These are phyloP conservation scores for Nomada fabriciana DNA, from an alignment of 2,888 invertebrate species.

Conservation along the genomic window DNA sequence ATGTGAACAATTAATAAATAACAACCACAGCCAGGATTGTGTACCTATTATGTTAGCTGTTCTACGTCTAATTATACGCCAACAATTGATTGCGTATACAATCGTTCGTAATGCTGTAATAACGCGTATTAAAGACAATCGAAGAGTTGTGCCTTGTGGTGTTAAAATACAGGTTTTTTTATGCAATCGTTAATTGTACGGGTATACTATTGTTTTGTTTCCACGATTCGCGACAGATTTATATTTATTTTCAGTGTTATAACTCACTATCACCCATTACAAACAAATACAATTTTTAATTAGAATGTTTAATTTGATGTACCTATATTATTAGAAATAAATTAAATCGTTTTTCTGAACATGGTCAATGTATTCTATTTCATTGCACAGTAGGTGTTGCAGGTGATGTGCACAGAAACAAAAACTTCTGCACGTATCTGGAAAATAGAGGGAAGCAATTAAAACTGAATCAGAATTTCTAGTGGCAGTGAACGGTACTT, in stretches of 20 bases:
- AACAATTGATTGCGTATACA: background rate
- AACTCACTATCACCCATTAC: too few relatives aligned
- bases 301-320: too few relatives aligned
- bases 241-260: background rate
- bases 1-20: background rate
- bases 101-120: background rate
- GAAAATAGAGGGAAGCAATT: background rate
- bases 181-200: constrained; percentile 3
- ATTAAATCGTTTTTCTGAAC: too few relatives aligned
- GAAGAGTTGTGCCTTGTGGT: background rate
- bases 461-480: background rate
- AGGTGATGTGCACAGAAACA: too few relatives aligned
- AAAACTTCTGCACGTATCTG: background rate
- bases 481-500: background rate
- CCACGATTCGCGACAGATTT: background rate
- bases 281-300: too few relatives aligned
- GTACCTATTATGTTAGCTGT: background rate
- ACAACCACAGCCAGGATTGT: background rate
- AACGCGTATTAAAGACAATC: constrained; percentile 2
- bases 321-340: too few relatives aligned
- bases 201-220: background rate
- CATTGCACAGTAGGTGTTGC: too few relatives aligned
- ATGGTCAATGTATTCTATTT: too few relatives aligned
- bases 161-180: constrained; percentile 10
- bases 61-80: background rate